Base-by-base conservation (phyloP, 2,113 vertebrate species). In the Tyrannus savana region DNA sequence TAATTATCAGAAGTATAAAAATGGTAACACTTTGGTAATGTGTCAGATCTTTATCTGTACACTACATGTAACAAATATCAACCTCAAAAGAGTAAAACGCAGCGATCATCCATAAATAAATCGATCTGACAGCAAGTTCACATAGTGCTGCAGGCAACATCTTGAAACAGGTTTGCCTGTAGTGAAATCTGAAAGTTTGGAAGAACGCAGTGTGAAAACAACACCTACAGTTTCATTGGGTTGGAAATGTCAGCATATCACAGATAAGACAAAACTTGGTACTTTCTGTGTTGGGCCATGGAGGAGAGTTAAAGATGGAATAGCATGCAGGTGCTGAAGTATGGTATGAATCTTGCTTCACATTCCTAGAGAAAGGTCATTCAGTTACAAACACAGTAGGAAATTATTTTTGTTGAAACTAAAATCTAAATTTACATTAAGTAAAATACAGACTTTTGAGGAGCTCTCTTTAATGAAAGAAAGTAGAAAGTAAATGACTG, bases 71-170 rank as follows among this genome's bases (percentile, higher is more conserved):
- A 62, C 46, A 79, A 82, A 89, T 87, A 95, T 52, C 89, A 89
- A 94, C 94, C 89, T 87, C 78, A 47, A 55, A 78, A 94, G 87
- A 82, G 72, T 50, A 91, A 82, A 95, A 82, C 62, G 77, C 73
- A 91, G 25, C 13, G 7, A 69, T 82, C 87, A 94, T 76, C 91
- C 94, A 66, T 91, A 96, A 95, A 96, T 97, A 96, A 94, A 93
- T 60, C 0, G 10, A 91, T 95, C 42, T 97, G 95, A 96, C 96
- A 93, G 90, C 88, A 93, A 96, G 95, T 92, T 97, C 94, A 84
- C 66, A 37, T 86, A 76, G 73, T 93, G 88, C 86, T 90, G 74
- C 92, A 96, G 93, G 96, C 88, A 95, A 82, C 86, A 69, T 94
- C 90, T 96, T 92, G 83, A 76, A 96, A 73, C 86, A 96, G 92